A percentile compares a stretch with the other conserved stretches of the same genome.
These are phyloP conservation scores for Tetranychus piercei DNA, from an alignment of 2,888 invertebrate genomes.

Conservation along the genomic window DNA sequence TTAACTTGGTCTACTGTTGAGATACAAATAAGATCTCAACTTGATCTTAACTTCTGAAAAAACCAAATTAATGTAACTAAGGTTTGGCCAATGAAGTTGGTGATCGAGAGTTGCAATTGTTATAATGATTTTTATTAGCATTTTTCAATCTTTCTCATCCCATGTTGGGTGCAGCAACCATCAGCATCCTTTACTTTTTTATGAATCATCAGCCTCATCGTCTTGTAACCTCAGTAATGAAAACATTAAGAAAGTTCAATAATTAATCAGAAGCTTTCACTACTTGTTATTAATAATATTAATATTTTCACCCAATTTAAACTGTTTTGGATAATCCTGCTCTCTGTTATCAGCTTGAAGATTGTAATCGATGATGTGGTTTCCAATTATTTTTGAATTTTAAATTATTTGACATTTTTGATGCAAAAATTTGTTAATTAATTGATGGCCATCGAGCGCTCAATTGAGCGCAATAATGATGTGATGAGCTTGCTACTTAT, in stretches of 20 bases:
- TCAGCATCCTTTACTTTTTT: background rate
- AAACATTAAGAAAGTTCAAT: background rate
- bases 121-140: background rate
- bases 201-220: background rate
- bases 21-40: too few relatives aligned
- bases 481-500: too few relatives aligned
- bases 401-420: too few relatives aligned
- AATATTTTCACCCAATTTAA: background rate
- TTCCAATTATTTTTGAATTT: too few relatives aligned
- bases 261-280: background rate
- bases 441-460: too few relatives aligned
- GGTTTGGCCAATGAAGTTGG: background rate
- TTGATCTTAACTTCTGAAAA: background rate
- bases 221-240: background rate
- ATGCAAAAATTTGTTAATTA: too few relatives aligned
- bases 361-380: too few relatives aligned
- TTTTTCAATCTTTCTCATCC: background rate
- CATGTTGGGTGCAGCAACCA: background rate
- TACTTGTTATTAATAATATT: background rate
- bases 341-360: too few relatives aligned
- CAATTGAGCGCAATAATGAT: too few relatives aligned
- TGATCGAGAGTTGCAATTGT: background rate
- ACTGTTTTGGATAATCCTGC: background rate
- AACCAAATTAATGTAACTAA: background rate
- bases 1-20: background rate